phyloP scores from a whole-genome alignment of 2,888 invertebrate species.

The Amblyjoppa fuscipennis region DNA sequence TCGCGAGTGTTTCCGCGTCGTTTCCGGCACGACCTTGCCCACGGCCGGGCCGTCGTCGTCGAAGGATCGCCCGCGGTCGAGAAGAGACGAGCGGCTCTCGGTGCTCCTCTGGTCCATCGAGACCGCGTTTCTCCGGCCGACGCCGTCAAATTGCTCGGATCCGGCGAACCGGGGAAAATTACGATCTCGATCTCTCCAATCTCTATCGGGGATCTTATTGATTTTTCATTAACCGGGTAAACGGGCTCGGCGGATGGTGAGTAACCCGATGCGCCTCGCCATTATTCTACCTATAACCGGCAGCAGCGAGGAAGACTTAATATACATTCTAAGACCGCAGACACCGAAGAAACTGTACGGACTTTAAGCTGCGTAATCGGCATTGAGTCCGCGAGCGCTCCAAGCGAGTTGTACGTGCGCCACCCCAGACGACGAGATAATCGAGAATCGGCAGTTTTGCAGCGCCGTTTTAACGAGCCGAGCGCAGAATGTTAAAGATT shows the following conservation, averaged over 20 bases:
- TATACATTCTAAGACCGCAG: background rate
- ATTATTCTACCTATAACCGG: slow-evolving; percentile 32
- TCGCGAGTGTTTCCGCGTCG: background rate
- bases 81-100: background rate
- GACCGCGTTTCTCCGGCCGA: slow-evolving; percentile 2
- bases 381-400: background rate
- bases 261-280: slow-evolving; percentile 48
- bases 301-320: background rate
- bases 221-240: slow-evolving; percentile 66
- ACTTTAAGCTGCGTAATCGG: background rate
- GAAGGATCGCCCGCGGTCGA: slow-evolving; percentile 20
- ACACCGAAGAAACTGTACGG: background rate
- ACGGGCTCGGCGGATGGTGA: slow-evolving; percentile 34
- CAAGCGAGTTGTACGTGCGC: slow-evolving; percentile 6
- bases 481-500: background rate
- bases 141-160: slow-evolving; percentile 27
- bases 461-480: slow-evolving; percentile 15
- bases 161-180: slow-evolving; percentile 63
- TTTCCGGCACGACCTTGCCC: slow-evolving; percentile 56
- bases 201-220: slow-evolving; percentile 64
- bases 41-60: background rate
- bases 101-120: slow-evolving; percentile 8
- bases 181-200: slow-evolving; percentile 58
- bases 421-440: slow-evolving; percentile 11
- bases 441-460: slow-evolving; percentile 21